Conservation (phyloP, 2,797 vertebrate species). For the Choloepus didactylus region DNA sequence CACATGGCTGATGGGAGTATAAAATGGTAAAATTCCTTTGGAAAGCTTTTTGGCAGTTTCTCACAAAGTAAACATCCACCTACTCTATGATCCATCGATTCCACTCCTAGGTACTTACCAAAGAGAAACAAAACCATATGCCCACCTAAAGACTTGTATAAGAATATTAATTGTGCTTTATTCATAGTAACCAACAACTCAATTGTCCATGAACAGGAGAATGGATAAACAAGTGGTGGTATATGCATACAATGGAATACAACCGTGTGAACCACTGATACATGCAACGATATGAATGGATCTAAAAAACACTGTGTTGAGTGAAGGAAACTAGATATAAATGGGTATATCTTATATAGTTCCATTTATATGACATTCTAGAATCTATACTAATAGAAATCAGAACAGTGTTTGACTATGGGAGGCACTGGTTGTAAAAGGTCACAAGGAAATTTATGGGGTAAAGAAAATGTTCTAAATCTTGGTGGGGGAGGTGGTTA, state of each 20-base stretch:
- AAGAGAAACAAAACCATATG: slow-evolving; percentile 22
- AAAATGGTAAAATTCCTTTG: slow-evolving; percentile 6
- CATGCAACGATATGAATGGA: not conserved
- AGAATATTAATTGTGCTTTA: slow-evolving; percentile 55
- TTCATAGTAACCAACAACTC: slow-evolving; percentile 7
- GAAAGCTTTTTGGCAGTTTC: slow-evolving; percentile 7
- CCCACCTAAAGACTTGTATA: slow-evolving; percentile 12
- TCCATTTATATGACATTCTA: not conserved
- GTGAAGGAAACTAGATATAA: slow-evolving; percentile 46
- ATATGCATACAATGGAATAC: not conserved
- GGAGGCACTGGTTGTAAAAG: not conserved
- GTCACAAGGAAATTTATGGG: not conserved
- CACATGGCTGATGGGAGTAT: not conserved
- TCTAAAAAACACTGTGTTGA: not conserved
- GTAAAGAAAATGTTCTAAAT: not conserved
- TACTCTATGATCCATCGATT: not conserved
- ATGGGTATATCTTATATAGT: not conserved
- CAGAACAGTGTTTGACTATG: not conserved
- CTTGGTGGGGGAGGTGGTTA: not conserved
- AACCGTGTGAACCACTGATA: not conserved
- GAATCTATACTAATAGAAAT: slow-evolving; percentile 10
- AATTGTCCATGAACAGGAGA: not conserved
- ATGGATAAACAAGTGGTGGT: not conserved
- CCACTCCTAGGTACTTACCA: not conserved
- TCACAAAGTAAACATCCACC: slow-evolving; percentile 30